These are phyloP conservation scores for Etia nguti DNA, from an alignment of 2,113 vertebrate genomes.

Conservation along the genomic window DNA sequence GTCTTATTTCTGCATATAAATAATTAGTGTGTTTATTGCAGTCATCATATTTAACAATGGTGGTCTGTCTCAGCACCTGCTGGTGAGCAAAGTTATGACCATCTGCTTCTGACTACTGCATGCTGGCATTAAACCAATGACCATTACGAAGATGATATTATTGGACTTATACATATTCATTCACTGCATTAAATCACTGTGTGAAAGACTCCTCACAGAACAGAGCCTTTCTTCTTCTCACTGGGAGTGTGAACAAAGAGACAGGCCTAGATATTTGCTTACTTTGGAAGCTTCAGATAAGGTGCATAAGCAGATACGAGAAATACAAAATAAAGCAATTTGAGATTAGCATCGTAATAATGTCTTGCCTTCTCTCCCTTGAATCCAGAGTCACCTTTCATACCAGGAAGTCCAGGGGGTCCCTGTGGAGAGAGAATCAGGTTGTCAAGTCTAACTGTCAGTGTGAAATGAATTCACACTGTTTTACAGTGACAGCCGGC, in stretches of 20 bases:
- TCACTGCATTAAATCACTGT: slow-evolving; percentile 24
- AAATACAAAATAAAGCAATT: slow-evolving; percentile 48
- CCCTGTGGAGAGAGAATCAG: slow-evolving; percentile 72
- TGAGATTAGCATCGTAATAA: slow-evolving; percentile 58
- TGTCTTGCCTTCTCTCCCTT: slow-evolving; percentile 93
- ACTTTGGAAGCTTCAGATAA: slow-evolving; percentile 39
- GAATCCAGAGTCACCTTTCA: slow-evolving; percentile 91
- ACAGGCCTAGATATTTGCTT: slow-evolving; percentile 27
- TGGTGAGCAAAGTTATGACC: slow-evolving; percentile 29
- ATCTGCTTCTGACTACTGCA: slow-evolving; percentile 33
- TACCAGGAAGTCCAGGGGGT: slow-evolving; percentile 89
- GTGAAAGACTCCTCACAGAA: not conserved
- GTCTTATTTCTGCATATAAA: slow-evolving; percentile 30
- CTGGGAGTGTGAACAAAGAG: slow-evolving; percentile 2
- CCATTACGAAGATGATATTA: slow-evolving; percentile 40
- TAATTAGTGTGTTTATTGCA: slow-evolving; percentile 34
- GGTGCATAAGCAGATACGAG: slow-evolving; percentile 23
- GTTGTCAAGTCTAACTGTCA: not conserved
- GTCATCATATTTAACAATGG: slow-evolving; percentile 43
- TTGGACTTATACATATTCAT: slow-evolving; percentile 54
- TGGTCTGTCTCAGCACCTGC: slow-evolving; percentile 36
- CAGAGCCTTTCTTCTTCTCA: not conserved
- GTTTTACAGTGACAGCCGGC: not conserved
- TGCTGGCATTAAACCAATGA: slow-evolving; percentile 44
- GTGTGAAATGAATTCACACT: not conserved